Evolutionary conservation across 1,140 invertebrate species (phyloP).

Genomic region (Plodia interpunctella): DNA sequence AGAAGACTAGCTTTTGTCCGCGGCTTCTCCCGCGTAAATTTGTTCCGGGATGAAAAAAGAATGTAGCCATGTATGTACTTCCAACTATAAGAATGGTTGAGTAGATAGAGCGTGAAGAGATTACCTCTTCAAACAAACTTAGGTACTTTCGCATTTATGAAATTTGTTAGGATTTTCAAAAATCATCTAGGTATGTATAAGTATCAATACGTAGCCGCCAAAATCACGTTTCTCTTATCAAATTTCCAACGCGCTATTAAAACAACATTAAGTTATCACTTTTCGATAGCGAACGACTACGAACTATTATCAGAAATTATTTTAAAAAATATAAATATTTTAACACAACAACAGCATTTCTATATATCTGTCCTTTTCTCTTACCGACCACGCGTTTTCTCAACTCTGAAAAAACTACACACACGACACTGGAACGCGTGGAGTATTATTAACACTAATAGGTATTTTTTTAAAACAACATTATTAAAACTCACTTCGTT

Average conservation of each 20-base stretch:
- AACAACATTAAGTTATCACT: not conserved
- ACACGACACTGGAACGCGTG: not conserved
- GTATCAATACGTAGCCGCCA: not conserved
- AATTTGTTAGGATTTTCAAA: too few relatives aligned
- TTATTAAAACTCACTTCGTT: slow-evolving; percentile 30
- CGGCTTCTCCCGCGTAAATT: too few relatives aligned
- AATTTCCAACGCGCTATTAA: not conserved
- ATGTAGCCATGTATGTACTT: too few relatives aligned
- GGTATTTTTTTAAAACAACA: slow-evolving; percentile 1
- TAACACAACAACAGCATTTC: not conserved
- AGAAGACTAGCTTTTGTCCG: too few relatives aligned
- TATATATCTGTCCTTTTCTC: not conserved
- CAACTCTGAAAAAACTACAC: slow-evolving; percentile 12
- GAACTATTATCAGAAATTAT: too few relatives aligned
- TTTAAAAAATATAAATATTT: too few relatives aligned
- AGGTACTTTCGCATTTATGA: too few relatives aligned
- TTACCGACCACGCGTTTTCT: slow-evolving; percentile 8
- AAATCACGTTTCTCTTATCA: slow-evolving; percentile 8
- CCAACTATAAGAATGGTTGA: too few relatives aligned
- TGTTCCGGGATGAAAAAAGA: too few relatives aligned
- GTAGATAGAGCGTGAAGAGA: too few relatives aligned
- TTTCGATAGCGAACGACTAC: not conserved
- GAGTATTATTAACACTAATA: not conserved
- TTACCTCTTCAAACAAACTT: too few relatives aligned
- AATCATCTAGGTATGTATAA: too few relatives aligned